Conservation (phyloP, 1,140 invertebrate species). For the Acyrthosiphon pisum region DNA sequence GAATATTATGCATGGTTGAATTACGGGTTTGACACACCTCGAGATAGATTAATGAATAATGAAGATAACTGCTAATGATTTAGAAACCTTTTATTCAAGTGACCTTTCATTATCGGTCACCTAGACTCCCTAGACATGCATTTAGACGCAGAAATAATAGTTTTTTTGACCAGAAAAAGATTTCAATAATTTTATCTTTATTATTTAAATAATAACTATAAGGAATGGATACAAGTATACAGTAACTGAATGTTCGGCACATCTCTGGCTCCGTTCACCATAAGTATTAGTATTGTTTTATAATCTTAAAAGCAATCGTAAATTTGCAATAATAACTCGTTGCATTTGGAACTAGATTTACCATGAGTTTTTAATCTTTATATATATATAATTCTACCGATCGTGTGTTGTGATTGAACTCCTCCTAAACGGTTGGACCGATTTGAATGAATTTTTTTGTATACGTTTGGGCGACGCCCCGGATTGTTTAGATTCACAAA, state of each 20-base stretch:
- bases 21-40: neutral
- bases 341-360: too few relatives aligned
- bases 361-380: too few relatives aligned
- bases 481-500: too few relatives aligned
- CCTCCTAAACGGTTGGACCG: too few relatives aligned
- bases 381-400: too few relatives aligned
- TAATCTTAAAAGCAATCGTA: neutral
- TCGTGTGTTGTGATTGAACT: too few relatives aligned
- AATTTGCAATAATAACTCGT: neutral
- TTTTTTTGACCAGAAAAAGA: too few relatives aligned
- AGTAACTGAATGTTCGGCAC: neutral
- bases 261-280: neutral
- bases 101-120: neutral
- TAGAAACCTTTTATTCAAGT: neutral
- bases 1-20: neutral
- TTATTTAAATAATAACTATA: neutral
- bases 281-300: neutral
- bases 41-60: constrained; percentile 4
- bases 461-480: too few relatives aligned
- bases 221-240: neutral
- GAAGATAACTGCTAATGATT: neutral
- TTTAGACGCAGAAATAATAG: too few relatives aligned
- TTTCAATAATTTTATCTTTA: too few relatives aligned
- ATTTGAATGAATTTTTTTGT: too few relatives aligned
- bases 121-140: too few relatives aligned